Evolutionary conservation across 2,797 vertebrate species (phyloP), one percentile per base, ranked within the genome.

Genomic region (Parauchenoglanis punctatus): DNA sequence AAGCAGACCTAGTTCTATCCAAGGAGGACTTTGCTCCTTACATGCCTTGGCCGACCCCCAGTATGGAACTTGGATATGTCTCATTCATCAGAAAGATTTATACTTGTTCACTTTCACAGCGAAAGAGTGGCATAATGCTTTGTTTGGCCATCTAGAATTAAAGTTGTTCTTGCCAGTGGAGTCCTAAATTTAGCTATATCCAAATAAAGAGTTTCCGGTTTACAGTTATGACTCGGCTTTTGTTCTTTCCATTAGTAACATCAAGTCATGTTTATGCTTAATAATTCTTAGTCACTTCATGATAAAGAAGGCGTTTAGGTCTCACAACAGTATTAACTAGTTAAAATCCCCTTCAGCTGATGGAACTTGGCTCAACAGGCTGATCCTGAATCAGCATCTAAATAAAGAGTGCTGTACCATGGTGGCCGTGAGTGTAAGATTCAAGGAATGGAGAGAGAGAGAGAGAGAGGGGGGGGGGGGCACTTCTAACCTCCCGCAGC

Each of bases 351-450:
- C 81, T 25, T 88, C 25, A 70, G 70, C 63, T 86, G 84, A 83
- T 81, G 88, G 54, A 88, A 81, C 87, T 61, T 84, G 86, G 83
- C 84, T 84, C 72, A 70, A 40, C 44, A 67, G 65, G 78, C 40
- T 77, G 77, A 83, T 77, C 70, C 59, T 90, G 88, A 90, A 87
- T 90, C 83, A 90, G 59, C 67, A 58, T 70, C 87, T 88, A 89
- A 88, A 84, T 81, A 85, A 89, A 90, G 88, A 89, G 84, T 73
- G 61, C 76, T 80, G 84, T 77, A 85, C 87, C 77, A 81, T 40
- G 44, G 80, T 87, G 78, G 61, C 17, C 46, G 70, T 73, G 67
- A 80, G 83, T 68, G 20, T 49, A 68, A 75, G 75, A 68, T 59
- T 67, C 68, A 46, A 61, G 58, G 80, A 80, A 65, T 61, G 35